Conservation (phyloP, 2,888 invertebrate genomes). For the Lordiphosa fenestrarum region DNA sequence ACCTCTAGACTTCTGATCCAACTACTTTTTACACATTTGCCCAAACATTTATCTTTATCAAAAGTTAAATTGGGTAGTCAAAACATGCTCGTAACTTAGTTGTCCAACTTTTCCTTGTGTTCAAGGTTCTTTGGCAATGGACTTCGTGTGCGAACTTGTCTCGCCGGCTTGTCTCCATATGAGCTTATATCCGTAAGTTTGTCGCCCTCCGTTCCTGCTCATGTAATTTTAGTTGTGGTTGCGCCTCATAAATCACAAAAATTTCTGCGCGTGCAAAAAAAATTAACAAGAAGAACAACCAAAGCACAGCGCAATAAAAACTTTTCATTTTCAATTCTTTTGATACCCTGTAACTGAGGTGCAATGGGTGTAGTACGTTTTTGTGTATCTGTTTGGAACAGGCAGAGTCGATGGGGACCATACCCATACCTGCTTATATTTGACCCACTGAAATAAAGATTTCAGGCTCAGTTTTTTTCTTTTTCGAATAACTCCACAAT, state of each 20-base stretch:
- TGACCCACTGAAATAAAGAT: no score
- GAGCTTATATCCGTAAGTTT: slow-evolving; percentile 28
- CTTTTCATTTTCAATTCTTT: slow-evolving; percentile 55
- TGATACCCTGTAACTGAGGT: slow-evolving; percentile 18
- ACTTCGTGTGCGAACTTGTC: slow-evolving; percentile 31
- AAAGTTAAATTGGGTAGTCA: slow-evolving; percentile 12
- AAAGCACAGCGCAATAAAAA: slow-evolving; percentile 57
- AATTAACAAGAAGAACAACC: slow-evolving; percentile 16
- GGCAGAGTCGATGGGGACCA: no score
- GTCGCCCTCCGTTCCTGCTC: slow-evolving; percentile 29
- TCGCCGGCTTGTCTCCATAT: slow-evolving; percentile 42
- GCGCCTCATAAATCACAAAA: slow-evolving; percentile 64
- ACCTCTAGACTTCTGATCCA: neutral
- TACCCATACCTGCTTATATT: no score
- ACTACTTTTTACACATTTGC: slow-evolving; percentile 1
- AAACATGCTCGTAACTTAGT: slow-evolving; percentile 7
- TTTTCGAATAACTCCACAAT: no score
- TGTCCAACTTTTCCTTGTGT: slow-evolving; percentile 4
- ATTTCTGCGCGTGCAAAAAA: slow-evolving; percentile 55
- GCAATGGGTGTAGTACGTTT: no score
- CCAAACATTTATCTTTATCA: slow-evolving; percentile 3
- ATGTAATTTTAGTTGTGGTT: slow-evolving; percentile 45
- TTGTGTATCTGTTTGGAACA: no score
- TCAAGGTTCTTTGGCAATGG: slow-evolving; percentile 13
- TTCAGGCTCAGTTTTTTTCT: no score